Base-by-base conservation (phyloP, 2,113 vertebrate genomes). In the Ceyx cyanopectus region DNA sequence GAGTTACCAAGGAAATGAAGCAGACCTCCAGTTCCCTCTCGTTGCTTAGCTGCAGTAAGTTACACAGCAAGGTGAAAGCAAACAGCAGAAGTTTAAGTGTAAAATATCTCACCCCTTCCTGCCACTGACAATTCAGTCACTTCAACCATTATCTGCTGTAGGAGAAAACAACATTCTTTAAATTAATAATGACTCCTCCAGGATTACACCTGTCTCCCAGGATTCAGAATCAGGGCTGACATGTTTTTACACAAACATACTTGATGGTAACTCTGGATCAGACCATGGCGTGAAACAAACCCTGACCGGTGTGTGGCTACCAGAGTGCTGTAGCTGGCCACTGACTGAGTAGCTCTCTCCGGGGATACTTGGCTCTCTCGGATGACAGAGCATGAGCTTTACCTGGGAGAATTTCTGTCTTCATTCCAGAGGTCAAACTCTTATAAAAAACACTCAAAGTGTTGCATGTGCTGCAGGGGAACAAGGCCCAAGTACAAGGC, bases 381-480 rank as follows among this genome's bases (percentile, higher is more conserved):
- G 51, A 5, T 3, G 8, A 41, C 1, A 2, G 20, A 63, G 11
- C 8, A 8, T 0, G 5, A 82, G 15, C 16, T 27, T 29, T 2
- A 17, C 7, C 60, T 14, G 29, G 10, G 37, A 53, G 17, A 51
- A 34, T 21, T 40, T 17, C 5, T 26, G 56, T 19, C 37, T 54
- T 24, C 13, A 2, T 7, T 26, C 5, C 46, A n/a, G n/a, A 63
- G 24, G 43, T 10, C 41, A 51, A 51, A 51, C 24, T 26, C 24
- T 51, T 51, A 51, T 8, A 26, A 14, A 51, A 51, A 51, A 51
- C 3, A 7, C 24, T 9, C 51, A 16, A 27, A 17, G 14, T 4
- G 4, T 0, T 2, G 32, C 0, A 1, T 1, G 16, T 5, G 30
- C 62, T 5, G 75, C 26, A 46, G 32, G 27, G 45, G 48, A 62